These are phyloP conservation scores for Hystrix cristata DNA, from an alignment of 2,113 vertebrate genomes.

Conservation along the genomic window DNA sequence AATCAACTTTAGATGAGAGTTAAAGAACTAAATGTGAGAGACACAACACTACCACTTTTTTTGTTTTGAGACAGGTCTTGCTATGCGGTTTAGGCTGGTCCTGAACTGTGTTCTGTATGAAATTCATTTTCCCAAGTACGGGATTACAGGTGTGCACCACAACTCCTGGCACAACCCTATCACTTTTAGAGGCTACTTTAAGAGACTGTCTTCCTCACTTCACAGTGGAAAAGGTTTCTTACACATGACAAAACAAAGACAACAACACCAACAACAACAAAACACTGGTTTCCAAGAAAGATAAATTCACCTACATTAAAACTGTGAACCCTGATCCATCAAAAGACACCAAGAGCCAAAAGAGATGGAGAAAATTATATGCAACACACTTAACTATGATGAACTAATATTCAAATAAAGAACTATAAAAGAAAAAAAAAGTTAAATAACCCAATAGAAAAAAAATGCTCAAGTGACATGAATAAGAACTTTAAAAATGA, in stretches of 20 bases:
- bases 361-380: not conserved
- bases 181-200: not conserved
- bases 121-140: not conserved
- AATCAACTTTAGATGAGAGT: not conserved
- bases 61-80: not conserved
- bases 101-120: not conserved
- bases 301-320: not conserved
- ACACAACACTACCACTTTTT: not conserved
- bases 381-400: not conserved
- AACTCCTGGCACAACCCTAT: not conserved
- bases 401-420: not conserved
- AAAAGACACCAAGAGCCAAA: not conserved
- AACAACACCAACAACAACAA: not conserved
- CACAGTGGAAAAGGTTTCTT: not conserved
- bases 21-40: not conserved
- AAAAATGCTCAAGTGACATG: not conserved
- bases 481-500: not conserved
- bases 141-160: not conserved
- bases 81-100: not conserved
- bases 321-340: not conserved
- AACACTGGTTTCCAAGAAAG: not conserved
- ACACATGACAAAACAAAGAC: not conserved
- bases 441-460: not conserved
- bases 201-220: not conserved
- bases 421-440: not conserved